Conservation (phyloP, 2,113 vertebrate species). For the Dolichotis patagonum region DNA sequence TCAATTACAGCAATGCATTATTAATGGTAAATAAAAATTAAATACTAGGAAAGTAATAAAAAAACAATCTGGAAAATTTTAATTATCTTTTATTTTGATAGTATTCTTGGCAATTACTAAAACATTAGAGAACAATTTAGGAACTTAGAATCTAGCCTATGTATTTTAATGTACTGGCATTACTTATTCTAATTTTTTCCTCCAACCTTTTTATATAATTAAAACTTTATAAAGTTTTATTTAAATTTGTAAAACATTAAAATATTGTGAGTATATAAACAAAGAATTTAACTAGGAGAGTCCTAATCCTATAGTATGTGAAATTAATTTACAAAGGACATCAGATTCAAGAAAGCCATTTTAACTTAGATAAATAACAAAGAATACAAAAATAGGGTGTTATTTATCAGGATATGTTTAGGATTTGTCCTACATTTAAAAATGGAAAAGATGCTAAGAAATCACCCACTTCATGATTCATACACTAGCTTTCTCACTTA, state of each 20-base stretch:
- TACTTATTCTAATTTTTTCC: constrained; percentile 23
- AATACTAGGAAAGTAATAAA: constrained; percentile 20
- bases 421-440: background rate
- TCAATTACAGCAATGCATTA: constrained; percentile 23
- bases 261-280: constrained; percentile 39
- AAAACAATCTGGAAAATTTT: constrained; percentile 38
- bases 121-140: constrained; percentile 4
- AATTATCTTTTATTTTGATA: constrained; percentile 36
- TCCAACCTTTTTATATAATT: constrained; percentile 34
- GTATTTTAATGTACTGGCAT: constrained; percentile 51
- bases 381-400: background rate
- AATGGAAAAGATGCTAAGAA: constrained; percentile 2
- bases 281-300: constrained; percentile 26
- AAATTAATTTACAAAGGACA: constrained; percentile 51
- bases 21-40: constrained; percentile 1
- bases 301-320: background rate
- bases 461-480: constrained; percentile 9
- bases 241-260: constrained; percentile 51
- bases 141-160: background rate
- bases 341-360: background rate
- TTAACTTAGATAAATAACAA: background rate
- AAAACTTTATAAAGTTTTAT: constrained; percentile 56
- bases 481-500: no score
- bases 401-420: constrained; percentile 16
- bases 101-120: constrained; percentile 39